Evolutionary conservation across 2,797 vertebrate species (phyloP).

Genomic region (Remorina albescens): DNA sequence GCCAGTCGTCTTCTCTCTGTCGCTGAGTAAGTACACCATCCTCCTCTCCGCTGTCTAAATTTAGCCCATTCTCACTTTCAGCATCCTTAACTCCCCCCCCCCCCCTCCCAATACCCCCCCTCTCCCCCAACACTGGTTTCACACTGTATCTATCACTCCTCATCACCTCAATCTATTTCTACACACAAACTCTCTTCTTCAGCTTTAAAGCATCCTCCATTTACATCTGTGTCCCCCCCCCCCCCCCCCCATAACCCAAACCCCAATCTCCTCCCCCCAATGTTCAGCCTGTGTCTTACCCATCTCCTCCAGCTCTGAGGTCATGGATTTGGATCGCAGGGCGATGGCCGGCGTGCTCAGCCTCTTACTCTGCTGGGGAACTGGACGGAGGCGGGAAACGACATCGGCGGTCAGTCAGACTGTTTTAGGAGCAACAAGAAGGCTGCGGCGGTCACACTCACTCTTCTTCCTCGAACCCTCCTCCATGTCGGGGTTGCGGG

Average conservation of each 20-base stretch:
- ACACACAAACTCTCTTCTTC: conserved; percentile 7
- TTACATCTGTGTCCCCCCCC: conserved; percentile 13
- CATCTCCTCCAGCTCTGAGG: conserved; percentile 96
- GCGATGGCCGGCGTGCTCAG: conserved; percentile 92
- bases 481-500: conserved; percentile 94
- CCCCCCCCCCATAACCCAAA: too few relatives aligned
- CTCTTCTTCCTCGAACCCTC: conserved; percentile 93
- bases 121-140: conserved; percentile 56
- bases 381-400: conserved; percentile 52
- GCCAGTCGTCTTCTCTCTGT: conserved; percentile 46
- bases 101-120: conserved; percentile 50
- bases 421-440: background rate
- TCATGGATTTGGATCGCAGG: conserved; percentile 95
- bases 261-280: background rate
- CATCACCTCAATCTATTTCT: conserved; percentile 49
- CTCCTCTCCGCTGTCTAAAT: conserved; percentile 57
- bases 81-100: conserved; percentile 55
- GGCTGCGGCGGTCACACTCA: conserved; percentile 56
- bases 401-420: conserved; percentile 21
- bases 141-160: conserved; percentile 58
- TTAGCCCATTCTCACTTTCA: conserved; percentile 64
- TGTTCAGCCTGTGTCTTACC: conserved; percentile 83
- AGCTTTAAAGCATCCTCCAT: conserved; percentile 9
- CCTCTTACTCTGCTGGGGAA: conserved; percentile 92
- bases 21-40: conserved; percentile 40